Base-by-base conservation (phyloP, 2,888 invertebrate genomes). In the Drosophila silvestris region DNA sequence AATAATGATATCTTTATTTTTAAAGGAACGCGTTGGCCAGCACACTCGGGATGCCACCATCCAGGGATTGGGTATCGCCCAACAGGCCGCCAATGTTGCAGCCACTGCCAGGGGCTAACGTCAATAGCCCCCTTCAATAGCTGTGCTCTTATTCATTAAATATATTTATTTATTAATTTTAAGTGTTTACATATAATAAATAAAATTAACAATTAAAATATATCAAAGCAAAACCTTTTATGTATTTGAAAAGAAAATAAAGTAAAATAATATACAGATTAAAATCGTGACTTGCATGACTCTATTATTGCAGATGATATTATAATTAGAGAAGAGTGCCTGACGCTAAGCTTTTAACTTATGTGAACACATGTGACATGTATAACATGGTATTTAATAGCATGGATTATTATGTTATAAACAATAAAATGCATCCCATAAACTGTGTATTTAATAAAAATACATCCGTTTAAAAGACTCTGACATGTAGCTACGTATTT, bases 21-120 rank as follows among this genome's bases (percentile, higher is more conserved):
- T 53, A 22, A 0, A 53, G 53, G 33, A 33, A 33, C n/a, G 32
- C n/a, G 2, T 22, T 59, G n/a, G 53, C 1, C 32, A 33, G 10
- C 32, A 54, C 61, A 85, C 90, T 37, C 78, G 92, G n/a, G 90
- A 90, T 83, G 90, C 90, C 52, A 78, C 87, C n/a, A 89, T 91
- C n/a, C 77, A 91, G 59, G 72, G 74, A 3, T 68, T 91, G 62
- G 84, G 81, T 1, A 35, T 91, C 9, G 91, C 90, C n/a, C 90
- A 91, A 39, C 82, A 85, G 56, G 91, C 89, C 0, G 91, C 91
- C 2, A 85, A 89, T 82, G 91, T 91, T 6, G 91, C 87, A 1
- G 91, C 89, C 16, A 89, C 90, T 6, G 63, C 80, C 14, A 77
- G 70, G 9, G 81, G 83, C 7, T 73, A 3, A 47, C 0, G 3